Conservation (phyloP, 2,113 vertebrate genomes). For the Morone chrysops region DNA sequence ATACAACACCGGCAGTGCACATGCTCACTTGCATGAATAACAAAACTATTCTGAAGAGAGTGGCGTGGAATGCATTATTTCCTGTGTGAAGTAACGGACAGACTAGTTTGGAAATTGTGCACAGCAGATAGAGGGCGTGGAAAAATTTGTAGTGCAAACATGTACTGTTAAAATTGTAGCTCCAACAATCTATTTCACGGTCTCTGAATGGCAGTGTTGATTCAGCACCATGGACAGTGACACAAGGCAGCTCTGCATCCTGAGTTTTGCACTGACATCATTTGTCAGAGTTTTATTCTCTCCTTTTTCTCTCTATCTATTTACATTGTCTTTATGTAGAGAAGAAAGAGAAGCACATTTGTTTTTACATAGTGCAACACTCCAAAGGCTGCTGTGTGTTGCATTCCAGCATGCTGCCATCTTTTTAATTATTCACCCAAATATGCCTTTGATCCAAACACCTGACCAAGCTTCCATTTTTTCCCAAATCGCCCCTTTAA, state of each 20-base stretch:
- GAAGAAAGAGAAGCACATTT: conserved; percentile 19
- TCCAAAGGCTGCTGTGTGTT: conserved; percentile 18
- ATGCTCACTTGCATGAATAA: conserved; percentile 55
- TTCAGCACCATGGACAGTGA: conserved; percentile 84
- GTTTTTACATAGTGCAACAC: conserved; percentile 28
- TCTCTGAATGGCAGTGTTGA: conserved; percentile 40
- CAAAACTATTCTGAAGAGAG: conserved; percentile 30
- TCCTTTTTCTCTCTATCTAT: neutral
- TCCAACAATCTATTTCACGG: conserved; percentile 48
- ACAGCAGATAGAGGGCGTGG: conserved; percentile 25
- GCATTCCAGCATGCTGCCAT: conserved; percentile 27
- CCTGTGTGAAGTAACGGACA: conserved; percentile 26
- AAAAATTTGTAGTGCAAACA: conserved; percentile 53
- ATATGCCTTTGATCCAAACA: conserved; percentile 56
- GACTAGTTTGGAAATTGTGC: conserved; percentile 17
- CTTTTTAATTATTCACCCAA: conserved; percentile 62
- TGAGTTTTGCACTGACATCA: conserved; percentile 36
- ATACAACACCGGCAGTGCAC: conserved; percentile 40
- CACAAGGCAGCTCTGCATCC: conserved; percentile 36
- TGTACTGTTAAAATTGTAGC: conserved; percentile 55
- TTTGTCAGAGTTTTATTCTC: conserved; percentile 27
- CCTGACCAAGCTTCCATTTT: conserved; percentile 46
- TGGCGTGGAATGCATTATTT: conserved; percentile 40
- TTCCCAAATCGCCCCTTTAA: conserved; percentile 24
- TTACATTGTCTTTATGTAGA: neutral